Evolutionary conservation across 2,797 vertebrate species (phyloP).

Genomic region (Gephyroberyx darwinii): DNA sequence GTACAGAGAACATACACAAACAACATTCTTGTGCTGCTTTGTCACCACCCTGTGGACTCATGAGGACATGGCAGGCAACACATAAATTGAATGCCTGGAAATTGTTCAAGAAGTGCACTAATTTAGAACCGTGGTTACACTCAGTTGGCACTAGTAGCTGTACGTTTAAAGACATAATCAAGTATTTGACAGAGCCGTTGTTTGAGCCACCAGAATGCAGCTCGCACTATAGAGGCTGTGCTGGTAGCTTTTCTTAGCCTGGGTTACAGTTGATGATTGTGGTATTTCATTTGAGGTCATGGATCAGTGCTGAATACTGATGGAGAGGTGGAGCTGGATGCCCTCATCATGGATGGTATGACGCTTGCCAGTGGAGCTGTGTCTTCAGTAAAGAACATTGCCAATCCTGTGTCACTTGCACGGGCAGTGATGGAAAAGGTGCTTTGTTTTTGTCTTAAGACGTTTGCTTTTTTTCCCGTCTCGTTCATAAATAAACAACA

Average conservation of each 20-base stretch:
- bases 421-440: slow-evolving; percentile 81
- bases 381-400: slow-evolving; percentile 79
- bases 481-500: not conserved
- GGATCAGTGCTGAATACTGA: slow-evolving; percentile 78
- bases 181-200: not conserved
- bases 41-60: not conserved
- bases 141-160: too few species aligned
- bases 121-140: too few species aligned
- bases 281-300: slow-evolving; percentile 78
- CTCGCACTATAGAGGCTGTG: not conserved
- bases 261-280: slow-evolving; percentile 69
- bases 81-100: not conserved
- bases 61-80: not conserved
- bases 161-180: not conserved
- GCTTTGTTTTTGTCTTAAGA: slow-evolving; percentile 19
- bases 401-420: slow-evolving; percentile 81
- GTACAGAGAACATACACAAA: not conserved
- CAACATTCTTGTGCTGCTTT: not conserved
- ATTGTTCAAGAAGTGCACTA: not conserved
- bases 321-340: slow-evolving; percentile 82
- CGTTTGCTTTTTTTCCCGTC: not conserved
- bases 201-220: not conserved
- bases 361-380: slow-evolving; percentile 76
- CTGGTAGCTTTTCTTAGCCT: not conserved
- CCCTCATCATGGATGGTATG: slow-evolving; percentile 82